A percentile compares a stretch with the other conserved stretches of the same genome.
Evolutionary conservation across 1,140 invertebrate species (phyloP).

Genomic region (Atta cephalotes): DNA sequence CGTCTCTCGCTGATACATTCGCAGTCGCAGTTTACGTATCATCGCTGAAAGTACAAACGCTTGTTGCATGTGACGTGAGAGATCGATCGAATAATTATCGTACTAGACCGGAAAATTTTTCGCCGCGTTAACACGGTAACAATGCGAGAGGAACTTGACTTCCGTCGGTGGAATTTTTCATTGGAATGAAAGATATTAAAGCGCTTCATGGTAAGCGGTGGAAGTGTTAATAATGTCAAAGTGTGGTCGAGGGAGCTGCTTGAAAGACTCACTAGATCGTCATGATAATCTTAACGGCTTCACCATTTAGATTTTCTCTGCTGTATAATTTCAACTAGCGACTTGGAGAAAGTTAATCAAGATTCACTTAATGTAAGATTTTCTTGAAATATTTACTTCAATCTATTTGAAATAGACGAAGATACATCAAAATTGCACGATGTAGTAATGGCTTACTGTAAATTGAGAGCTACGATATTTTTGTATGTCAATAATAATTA

Average conservation of each 20-base stretch:
- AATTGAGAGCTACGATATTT: neutral
- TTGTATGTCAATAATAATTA: neutral
- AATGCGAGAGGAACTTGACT: constrained; percentile 17
- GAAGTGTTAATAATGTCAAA: constrained; percentile 43
- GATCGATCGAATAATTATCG: constrained; percentile 46
- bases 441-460: neutral
- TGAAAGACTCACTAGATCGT: constrained; percentile 50
- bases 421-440: neutral
- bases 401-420: neutral
- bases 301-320: constrained; percentile 23
- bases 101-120: constrained; percentile 17
- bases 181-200: constrained; percentile 45
- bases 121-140: neutral
- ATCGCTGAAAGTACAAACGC: neutral
- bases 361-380: neutral
- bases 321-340: constrained; percentile 33
- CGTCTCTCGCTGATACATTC: neutral
- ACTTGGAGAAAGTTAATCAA: constrained; percentile 37
- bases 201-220: neutral
- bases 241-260: constrained; percentile 34
- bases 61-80: constrained; percentile 34
- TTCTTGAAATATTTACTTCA: neutral
- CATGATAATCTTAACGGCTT: constrained; percentile 38
- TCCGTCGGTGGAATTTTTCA: neutral
- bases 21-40: neutral